phyloP scores from a whole-genome alignment of 2,113 vertebrate genomes.

The Sander lucioperca region DNA sequence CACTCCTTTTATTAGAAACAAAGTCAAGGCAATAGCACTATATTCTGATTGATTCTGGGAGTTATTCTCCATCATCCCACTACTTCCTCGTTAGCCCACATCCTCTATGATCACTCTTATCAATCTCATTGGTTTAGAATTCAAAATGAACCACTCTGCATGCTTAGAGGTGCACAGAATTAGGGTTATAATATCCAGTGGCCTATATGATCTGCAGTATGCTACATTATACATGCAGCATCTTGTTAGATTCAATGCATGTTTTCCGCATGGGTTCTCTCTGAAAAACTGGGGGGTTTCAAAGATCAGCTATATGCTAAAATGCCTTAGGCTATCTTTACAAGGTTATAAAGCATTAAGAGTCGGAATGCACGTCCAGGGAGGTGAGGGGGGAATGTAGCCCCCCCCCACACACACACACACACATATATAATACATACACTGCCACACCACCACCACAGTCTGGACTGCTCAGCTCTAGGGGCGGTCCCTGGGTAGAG shows the following conservation, averaged over 20 bases:
- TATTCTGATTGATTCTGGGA: slow-evolving; percentile 35
- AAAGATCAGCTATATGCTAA: slow-evolving; percentile 73
- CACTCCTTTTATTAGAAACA: slow-evolving; percentile 47
- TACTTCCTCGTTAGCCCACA: slow-evolving; percentile 22
- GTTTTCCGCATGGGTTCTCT: slow-evolving; percentile 81
- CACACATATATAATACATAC: neutral
- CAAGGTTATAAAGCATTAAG: slow-evolving; percentile 81
- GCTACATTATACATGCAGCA: slow-evolving; percentile 83
- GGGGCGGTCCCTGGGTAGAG: slow-evolving; percentile 48
- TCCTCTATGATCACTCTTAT: slow-evolving; percentile 42
- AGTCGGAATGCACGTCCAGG: slow-evolving; percentile 70
- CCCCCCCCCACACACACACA: slow-evolving; percentile 7
- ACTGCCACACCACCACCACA: slow-evolving; percentile 35
- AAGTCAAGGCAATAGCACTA: slow-evolving; percentile 13
- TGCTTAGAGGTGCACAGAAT: slow-evolving; percentile 44
- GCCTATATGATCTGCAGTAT: slow-evolving; percentile 64
- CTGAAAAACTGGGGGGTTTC: slow-evolving; percentile 72
- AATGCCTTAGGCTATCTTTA: slow-evolving; percentile 77
- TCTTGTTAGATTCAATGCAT: slow-evolving; percentile 82
- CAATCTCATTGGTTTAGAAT: slow-evolving; percentile 44
- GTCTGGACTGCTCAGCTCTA: slow-evolving; percentile 49
- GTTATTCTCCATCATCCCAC: slow-evolving; percentile 32
- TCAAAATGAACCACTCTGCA: slow-evolving; percentile 28
- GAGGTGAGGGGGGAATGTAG: slow-evolving; percentile 46
- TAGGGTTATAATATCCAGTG: slow-evolving; percentile 67